phyloP scores from a whole-genome alignment of 2,888 invertebrate genomes.

The Xestia sexstrigata region DNA sequence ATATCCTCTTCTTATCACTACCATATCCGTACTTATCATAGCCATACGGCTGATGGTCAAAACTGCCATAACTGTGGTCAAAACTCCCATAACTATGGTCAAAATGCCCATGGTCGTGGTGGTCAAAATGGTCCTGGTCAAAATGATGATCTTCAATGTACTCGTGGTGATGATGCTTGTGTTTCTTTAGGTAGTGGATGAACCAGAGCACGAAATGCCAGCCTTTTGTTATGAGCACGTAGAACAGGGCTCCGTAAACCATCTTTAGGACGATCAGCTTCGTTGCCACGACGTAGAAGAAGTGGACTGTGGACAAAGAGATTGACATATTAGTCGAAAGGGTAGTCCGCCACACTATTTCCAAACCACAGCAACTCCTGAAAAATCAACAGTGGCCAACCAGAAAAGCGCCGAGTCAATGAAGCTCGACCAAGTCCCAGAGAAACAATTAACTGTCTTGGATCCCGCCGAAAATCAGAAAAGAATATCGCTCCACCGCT shows the following conservation, averaged over 20 bases:
- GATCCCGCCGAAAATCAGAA: not conserved
- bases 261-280: slow-evolving; percentile 84
- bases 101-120: slow-evolving; percentile 57
- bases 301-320: slow-evolving; percentile 82
- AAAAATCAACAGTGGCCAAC: not conserved
- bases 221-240: slow-evolving; percentile 78
- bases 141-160: slow-evolving; percentile 78
- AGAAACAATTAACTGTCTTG: too few relatives aligned
- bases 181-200: slow-evolving; percentile 83
- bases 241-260: slow-evolving; percentile 83
- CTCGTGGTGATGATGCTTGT: slow-evolving; percentile 77
- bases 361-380: not conserved
- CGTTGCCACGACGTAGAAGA: slow-evolving; percentile 85
- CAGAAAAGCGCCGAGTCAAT: too few relatives aligned
- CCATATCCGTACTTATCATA: slow-evolving; percentile 56
- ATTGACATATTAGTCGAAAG: not conserved
- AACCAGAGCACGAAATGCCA: slow-evolving; percentile 86
- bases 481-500: not conserved
- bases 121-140: slow-evolving; percentile 56
- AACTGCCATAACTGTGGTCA: slow-evolving; percentile 62
- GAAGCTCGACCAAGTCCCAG: too few relatives aligned
- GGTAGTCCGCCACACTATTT: not conserved
- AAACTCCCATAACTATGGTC: slow-evolving; percentile 59
- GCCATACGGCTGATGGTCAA: slow-evolving; percentile 52
- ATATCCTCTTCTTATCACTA: slow-evolving; percentile 71